Percentiles rank a stretch among this genome's conserved stretches.
Evolutionary conservation across 2,113 vertebrate genomes (phyloP).

Genomic region (Passerina amoena): DNA sequence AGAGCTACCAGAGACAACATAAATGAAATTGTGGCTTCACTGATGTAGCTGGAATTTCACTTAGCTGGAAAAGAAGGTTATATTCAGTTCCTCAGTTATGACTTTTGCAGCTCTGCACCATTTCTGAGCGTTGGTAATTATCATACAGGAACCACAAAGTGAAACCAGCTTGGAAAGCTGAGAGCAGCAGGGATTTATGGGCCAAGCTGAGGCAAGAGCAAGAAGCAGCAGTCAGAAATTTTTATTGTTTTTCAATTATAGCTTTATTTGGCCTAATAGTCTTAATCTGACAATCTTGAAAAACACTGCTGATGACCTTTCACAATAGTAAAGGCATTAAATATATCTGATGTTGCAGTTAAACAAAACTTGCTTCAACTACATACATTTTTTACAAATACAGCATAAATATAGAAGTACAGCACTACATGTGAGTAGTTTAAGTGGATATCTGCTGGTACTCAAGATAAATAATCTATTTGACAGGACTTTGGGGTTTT

Average conservation of each 20-base stretch:
- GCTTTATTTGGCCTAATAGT: not conserved
- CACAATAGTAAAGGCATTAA: not conserved
- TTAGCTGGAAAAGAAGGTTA: not conserved
- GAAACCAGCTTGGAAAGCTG: not conserved
- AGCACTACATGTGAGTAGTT: not conserved
- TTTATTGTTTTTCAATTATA: not conserved
- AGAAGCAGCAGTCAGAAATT: not conserved
- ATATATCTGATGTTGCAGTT: not conserved
- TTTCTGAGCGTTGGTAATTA: not conserved
- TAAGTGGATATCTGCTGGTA: not conserved
- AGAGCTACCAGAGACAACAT: not conserved
- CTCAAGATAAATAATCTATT: not conserved
- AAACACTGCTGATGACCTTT: not conserved
- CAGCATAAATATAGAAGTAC: not conserved
- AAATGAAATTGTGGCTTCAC: not conserved
- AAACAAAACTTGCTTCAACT: not conserved
- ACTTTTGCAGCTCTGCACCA: not conserved
- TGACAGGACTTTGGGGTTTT: not conserved
- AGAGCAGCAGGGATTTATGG: not conserved
- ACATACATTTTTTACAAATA: not conserved
- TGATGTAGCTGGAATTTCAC: not conserved
- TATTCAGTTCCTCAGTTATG: not conserved
- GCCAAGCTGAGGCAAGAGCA: not conserved
- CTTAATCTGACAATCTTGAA: not conserved
- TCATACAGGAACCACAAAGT: not conserved